These are phyloP conservation scores for Tetrax tetrax DNA, from an alignment of 2,113 vertebrate genomes.

Conservation along the genomic window DNA sequence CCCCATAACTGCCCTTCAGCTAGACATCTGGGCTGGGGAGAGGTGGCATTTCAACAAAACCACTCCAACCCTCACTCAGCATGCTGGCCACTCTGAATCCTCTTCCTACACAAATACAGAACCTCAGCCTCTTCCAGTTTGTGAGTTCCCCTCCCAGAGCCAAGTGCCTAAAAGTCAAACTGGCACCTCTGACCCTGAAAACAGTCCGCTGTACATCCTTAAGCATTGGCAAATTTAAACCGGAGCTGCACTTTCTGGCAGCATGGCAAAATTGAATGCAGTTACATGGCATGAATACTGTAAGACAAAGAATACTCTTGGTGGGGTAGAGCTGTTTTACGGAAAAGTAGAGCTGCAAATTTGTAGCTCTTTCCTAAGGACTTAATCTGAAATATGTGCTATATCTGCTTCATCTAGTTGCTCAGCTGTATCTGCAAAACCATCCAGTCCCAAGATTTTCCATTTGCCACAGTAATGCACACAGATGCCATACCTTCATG, in stretches of 20 bases:
- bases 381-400: neutral
- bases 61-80: neutral
- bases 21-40: neutral
- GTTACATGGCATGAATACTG: neutral
- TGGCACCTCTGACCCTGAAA: neutral
- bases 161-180: neutral
- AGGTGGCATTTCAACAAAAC: neutral
- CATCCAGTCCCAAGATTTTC: neutral
- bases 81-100: neutral
- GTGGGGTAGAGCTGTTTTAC: neutral
- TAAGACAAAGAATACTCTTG: neutral
- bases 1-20: neutral
- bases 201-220: neutral
- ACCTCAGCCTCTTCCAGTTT: neutral
- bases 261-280: neutral
- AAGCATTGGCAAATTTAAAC: neutral
- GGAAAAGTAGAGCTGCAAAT: neutral
- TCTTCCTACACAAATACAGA: neutral
- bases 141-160: neutral
- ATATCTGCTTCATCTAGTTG: neutral
- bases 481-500: accelerated
- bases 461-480: neutral
- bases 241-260: neutral
- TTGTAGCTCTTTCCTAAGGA: neutral
- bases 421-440: neutral